Evolutionary conservation across 2,797 vertebrate genomes (phyloP).

Genomic region (Telmatherina bonti): DNA sequence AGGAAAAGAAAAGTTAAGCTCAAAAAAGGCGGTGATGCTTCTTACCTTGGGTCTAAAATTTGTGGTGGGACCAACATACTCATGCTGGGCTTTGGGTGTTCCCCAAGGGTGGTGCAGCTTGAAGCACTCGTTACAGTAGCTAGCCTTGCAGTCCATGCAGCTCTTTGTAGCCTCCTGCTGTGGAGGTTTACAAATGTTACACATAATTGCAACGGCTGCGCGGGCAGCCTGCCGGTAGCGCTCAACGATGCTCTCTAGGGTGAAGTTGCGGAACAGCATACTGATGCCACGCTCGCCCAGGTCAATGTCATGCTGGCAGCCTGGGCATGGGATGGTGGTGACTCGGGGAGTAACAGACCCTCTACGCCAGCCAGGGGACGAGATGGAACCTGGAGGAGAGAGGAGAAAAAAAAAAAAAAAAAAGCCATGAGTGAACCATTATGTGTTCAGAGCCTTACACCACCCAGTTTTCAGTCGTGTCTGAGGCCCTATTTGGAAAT

Average conservation of each 20-base stretch:
- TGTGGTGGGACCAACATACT: conserved; percentile 95
- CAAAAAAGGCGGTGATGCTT: neutral
- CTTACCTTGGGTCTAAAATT: conserved; percentile 95
- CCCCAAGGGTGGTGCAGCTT: conserved; percentile 98
- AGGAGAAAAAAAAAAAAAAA: too few relatives aligned
- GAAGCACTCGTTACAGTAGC: conserved; percentile 98
- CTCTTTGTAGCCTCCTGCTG: conserved; percentile 97
- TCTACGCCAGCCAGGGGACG: conserved; percentile 90
- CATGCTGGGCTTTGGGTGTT: conserved; percentile 94
- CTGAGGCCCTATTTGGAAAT: conserved; percentile 65
- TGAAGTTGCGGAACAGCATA: conserved; percentile 96
- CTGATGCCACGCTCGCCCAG: conserved; percentile 96
- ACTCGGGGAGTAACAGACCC: conserved; percentile 90
- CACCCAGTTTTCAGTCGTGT: conserved; percentile 47
- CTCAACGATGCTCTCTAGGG: conserved; percentile 96
- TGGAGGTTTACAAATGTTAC: conserved; percentile 94
- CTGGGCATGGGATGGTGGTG: conserved; percentile 92
- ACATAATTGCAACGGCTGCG: conserved; percentile 94
- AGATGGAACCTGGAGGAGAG: conserved; percentile 80
- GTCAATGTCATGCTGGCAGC: conserved; percentile 94
- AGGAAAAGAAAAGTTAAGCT: too few relatives aligned
- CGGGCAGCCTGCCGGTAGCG: conserved; percentile 95
- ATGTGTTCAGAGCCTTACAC: conserved; percentile 5
- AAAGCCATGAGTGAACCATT: conserved; percentile 6
- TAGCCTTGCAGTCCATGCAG: conserved; percentile 98